Percentiles rank a stretch among this genome's conserved stretches.
These are phyloP conservation scores for Dysmachus trigonus DNA, from an alignment of 2,888 invertebrate species.

Conservation along the genomic window DNA sequence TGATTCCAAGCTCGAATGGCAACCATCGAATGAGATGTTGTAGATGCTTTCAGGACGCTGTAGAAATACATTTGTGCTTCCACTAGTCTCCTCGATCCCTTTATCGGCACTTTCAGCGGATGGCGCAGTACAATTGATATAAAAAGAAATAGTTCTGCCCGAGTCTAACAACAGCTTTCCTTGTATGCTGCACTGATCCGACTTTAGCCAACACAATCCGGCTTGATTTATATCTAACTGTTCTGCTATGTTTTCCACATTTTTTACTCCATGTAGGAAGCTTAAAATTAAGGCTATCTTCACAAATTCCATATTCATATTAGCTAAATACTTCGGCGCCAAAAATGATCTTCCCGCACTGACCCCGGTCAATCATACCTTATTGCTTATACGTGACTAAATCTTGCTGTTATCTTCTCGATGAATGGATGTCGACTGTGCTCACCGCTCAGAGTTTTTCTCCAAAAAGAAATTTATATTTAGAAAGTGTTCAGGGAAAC, in stretches of 20 bases:
- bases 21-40: conserved; percentile 20
- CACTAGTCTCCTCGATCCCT: not conserved
- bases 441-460: not conserved
- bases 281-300: not conserved
- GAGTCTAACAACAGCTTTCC: not conserved
- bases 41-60: not conserved
- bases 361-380: conserved; percentile 4
- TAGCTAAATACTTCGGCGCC: not conserved
- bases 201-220: conserved; percentile 5
- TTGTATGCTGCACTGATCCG: not conserved
- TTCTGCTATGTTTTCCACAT: not conserved
- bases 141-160: not conserved
- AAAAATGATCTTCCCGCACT: not conserved
- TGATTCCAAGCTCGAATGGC: conserved; percentile 2
- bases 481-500: conserved; percentile 9
- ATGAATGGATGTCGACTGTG: not conserved
- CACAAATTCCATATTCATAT: not conserved
- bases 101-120: not conserved
- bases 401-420: not conserved
- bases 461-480: conserved; percentile 16
- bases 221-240: not conserved
- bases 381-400: not conserved
- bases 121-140: not conserved
- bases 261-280: not conserved
- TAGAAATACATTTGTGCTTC: not conserved